A percentile compares a stretch with the other conserved stretches of the same genome.
Evolutionary conservation across 2,113 vertebrate genomes (phyloP).

Genomic region (Collichthys lucidus): DNA sequence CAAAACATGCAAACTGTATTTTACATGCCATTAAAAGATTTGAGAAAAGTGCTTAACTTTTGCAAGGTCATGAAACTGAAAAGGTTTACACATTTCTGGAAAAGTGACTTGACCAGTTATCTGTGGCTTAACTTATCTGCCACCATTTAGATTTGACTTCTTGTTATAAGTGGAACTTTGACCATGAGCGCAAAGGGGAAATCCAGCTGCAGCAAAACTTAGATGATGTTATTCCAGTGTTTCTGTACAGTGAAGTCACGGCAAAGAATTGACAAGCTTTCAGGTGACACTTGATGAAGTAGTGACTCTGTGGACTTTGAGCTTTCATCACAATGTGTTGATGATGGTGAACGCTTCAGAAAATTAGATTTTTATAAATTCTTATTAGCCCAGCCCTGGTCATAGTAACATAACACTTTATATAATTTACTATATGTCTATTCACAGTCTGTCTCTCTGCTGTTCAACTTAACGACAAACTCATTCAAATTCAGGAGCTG

Average conservation of each 20-base stretch:
- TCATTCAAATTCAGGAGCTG: background rate
- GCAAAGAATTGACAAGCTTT: background rate
- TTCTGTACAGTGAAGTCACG: background rate
- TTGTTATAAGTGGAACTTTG: background rate
- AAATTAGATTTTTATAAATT: background rate
- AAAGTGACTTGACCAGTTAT: background rate
- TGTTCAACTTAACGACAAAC: background rate
- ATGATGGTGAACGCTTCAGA: background rate
- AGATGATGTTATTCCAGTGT: background rate
- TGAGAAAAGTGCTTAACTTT: constrained; percentile 40
- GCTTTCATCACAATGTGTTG: background rate
- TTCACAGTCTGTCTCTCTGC: background rate
- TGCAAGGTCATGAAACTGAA: background rate
- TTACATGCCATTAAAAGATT: constrained; percentile 48
- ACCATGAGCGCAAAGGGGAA: background rate
- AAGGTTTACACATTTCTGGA: background rate
- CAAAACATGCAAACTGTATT: constrained; percentile 42
- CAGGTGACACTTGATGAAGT: background rate
- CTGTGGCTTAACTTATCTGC: background rate
- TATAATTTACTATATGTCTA: background rate
- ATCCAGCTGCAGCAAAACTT: background rate
- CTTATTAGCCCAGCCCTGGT: background rate
- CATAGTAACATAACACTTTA: background rate
- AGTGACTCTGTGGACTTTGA: background rate
- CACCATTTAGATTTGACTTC: background rate